Conservation (phyloP, 2,888 invertebrate genomes). For the Ryuthela nishihirai region DNA sequence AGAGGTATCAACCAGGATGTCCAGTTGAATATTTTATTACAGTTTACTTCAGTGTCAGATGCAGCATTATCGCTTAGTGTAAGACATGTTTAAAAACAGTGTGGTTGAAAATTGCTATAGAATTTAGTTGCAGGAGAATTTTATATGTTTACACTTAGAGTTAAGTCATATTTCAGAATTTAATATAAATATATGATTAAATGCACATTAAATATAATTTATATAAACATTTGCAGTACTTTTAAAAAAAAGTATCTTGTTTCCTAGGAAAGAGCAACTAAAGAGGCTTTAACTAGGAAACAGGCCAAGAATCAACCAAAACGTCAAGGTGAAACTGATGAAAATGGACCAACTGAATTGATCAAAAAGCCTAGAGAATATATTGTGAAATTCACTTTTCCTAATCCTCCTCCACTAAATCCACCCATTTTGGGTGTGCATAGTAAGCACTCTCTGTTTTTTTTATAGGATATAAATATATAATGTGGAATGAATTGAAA, state of each 20-base stretch:
- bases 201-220: neutral
- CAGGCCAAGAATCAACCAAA: constrained; percentile 76
- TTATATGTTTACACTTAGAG: too few species aligned
- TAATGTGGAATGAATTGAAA: too few species aligned
- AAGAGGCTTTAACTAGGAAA: constrained; percentile 76
- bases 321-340: constrained; percentile 68
- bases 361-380: constrained; percentile 91
- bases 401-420: constrained; percentile 91
- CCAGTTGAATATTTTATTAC: too few species aligned
- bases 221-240: neutral
- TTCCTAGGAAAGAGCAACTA: constrained; percentile 76
- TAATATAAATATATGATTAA: neutral
- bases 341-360: constrained; percentile 73
- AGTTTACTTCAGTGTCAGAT: too few species aligned
- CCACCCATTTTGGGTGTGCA: constrained; percentile 95
- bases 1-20: too few species aligned
- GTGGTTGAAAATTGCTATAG: too few species aligned
- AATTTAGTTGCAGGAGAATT: too few species aligned
- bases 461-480: neutral
- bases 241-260: constrained; percentile 16
- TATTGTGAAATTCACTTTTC: constrained; percentile 95
- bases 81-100: too few species aligned
- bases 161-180: too few species aligned
- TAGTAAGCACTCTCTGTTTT: too few species aligned
- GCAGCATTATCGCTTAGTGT: too few species aligned